Evolutionary conservation across 2,113 vertebrate species (phyloP), one percentile per base, ranked within the genome.

Genomic region (Caranx melampygus): DNA sequence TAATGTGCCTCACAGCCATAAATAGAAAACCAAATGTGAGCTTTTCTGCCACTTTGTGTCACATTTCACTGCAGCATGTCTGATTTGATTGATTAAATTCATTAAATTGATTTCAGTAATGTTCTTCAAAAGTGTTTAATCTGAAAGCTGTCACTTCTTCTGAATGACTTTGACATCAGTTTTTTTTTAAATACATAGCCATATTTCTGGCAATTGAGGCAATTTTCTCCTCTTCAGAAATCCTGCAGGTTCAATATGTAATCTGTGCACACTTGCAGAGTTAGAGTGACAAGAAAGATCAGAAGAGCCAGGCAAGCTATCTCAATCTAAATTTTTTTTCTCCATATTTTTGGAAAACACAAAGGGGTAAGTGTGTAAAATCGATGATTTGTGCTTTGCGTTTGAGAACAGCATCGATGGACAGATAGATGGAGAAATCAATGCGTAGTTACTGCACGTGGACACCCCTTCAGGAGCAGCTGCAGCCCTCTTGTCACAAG

Each of bases 401-500:
- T 63, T 7, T 26, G 4, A 54, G 33, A 40, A 34, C 2, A 66
- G 47, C 21, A 20, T 11, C n/a, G 3, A 58, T 34, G 20, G 10
- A 34, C 2, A 14, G 20, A 66, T 37, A 52, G n/a, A 58, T 55
- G 37, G 55, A 58, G 44, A 37, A 61, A 65, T 51, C 3, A 55
- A 64, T 51, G 26, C 67, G 51, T 52, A 34, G 63, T 49, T 35
- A 3, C 58, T 60, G 58, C 37, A 13, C 47, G 62, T 47, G n/a
- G 37, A 66, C 35, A 31, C 67, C 54, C 7, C 34, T 35, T 52
- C 33, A 55, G 71, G 51, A 45, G 49, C 51, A 77, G 73, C 75
- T 78, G 67, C 62, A 47, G 76, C 76, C 68, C 66, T 60, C 73
- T 78, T 89, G 88, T 83, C 87, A 78, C 49, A 44, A 37, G 49